These are phyloP conservation scores for Catharus bicknelli DNA, from an alignment of 2,113 vertebrate species.

Conservation along the genomic window DNA sequence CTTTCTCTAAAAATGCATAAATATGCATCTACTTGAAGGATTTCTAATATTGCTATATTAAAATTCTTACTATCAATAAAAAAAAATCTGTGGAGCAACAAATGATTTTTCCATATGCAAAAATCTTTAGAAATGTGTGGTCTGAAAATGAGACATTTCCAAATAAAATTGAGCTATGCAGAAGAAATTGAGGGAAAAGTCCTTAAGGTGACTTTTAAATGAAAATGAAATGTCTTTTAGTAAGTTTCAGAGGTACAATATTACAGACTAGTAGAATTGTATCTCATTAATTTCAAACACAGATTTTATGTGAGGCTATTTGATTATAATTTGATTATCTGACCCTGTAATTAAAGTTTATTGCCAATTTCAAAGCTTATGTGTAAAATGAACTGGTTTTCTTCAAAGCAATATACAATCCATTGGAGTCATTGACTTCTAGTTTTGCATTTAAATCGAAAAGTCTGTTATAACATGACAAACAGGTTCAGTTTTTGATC, in stretches of 20 bases:
- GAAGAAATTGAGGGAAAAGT: slow-evolving; percentile 70
- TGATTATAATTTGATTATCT: slow-evolving; percentile 84
- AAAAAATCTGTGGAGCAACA: not conserved
- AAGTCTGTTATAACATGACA: slow-evolving; percentile 83
- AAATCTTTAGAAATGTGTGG: slow-evolving; percentile 56
- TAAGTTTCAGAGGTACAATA: slow-evolving; percentile 70
- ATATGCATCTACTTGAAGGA: not conserved
- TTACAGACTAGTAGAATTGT: slow-evolving; percentile 71
- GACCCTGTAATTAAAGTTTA: slow-evolving; percentile 84
- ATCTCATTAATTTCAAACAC: slow-evolving; percentile 81
- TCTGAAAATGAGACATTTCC: slow-evolving; percentile 70
- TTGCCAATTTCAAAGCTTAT: slow-evolving; percentile 76
- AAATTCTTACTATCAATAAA: slow-evolving; percentile 44
- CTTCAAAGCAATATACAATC: slow-evolving; percentile 76
- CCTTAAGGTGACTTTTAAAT: slow-evolving; percentile 79
- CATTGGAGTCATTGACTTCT: slow-evolving; percentile 73
- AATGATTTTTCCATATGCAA: slow-evolving; percentile 50
- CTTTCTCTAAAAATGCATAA: slow-evolving; percentile 11
- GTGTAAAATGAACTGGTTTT: slow-evolving; percentile 78
- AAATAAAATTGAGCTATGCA: slow-evolving; percentile 71
- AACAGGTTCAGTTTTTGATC: slow-evolving; percentile 88
- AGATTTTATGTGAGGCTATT: slow-evolving; percentile 78
- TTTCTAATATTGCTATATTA: not conserved
- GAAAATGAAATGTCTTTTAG: slow-evolving; percentile 79
- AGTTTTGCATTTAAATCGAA: slow-evolving; percentile 84